Conservation (phyloP, 2,113 vertebrate species). For the Atractosteus spatula region DNA sequence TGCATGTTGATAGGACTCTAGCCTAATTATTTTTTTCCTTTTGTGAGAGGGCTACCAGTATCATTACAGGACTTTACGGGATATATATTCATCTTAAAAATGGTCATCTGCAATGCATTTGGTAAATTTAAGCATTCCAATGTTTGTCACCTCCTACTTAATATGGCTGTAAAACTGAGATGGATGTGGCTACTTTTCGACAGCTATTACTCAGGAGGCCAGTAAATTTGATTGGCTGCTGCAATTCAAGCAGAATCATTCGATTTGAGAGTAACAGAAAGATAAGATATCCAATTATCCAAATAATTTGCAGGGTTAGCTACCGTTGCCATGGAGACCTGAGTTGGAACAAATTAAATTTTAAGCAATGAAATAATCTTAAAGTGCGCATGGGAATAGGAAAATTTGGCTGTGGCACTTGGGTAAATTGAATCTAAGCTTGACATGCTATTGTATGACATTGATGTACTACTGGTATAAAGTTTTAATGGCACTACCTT, state of each 20-base stretch:
- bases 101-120: conserved; percentile 37
- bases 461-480: neutral
- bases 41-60: conserved; percentile 6
- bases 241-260: conserved; percentile 81
- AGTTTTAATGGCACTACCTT: conserved; percentile 35
- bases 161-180: conserved; percentile 65
- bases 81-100: conserved; percentile 20
- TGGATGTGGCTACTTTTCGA: conserved; percentile 66
- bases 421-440: conserved; percentile 79
- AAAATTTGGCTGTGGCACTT: conserved; percentile 80
- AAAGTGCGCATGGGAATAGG: conserved; percentile 78
- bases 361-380: conserved; percentile 86
- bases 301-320: conserved; percentile 83
- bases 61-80: conserved; percentile 12
- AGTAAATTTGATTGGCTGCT: conserved; percentile 81
- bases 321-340: conserved; percentile 78
- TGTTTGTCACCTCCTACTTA: conserved; percentile 59
- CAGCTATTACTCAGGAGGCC: conserved; percentile 25
- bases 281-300: conserved; percentile 86
- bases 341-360: conserved; percentile 85
- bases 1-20: no score
- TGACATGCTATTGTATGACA: conserved; percentile 69
- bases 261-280: conserved; percentile 82
- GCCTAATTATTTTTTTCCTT: no score
- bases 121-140: conserved; percentile 46